Percentiles rank a stretch among this genome's conserved stretches.
Evolutionary conservation across 1,140 invertebrate genomes (phyloP).

Genomic region (Danaus plexippus): DNA sequence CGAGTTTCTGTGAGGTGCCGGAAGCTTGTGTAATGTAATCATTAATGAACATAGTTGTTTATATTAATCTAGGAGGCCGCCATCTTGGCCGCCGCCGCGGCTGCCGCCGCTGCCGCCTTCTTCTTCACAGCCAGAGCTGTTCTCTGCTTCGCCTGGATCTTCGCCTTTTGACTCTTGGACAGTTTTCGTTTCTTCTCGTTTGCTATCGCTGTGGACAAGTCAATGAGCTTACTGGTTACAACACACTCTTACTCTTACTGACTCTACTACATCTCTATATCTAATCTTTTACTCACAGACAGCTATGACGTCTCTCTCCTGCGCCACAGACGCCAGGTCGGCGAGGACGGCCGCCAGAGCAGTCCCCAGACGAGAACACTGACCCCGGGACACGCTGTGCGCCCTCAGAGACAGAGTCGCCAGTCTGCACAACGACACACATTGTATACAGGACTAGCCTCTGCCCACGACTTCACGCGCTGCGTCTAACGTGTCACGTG

Average conservation of each 20-base stretch:
- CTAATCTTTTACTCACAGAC: constrained; percentile 32
- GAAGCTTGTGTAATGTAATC: too few relatives aligned
- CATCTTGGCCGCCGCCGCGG: constrained; percentile 51
- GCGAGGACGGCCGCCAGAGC: constrained; percentile 58
- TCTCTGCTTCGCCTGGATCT: constrained; percentile 59
- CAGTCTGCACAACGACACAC: constrained; percentile 27
- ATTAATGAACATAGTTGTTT: background rate
- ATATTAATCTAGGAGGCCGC: constrained; percentile 18
- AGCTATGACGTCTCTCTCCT: constrained; percentile 32
- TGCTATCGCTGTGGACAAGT: constrained; percentile 27
- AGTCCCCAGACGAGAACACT: constrained; percentile 46
- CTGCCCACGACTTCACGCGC: background rate
- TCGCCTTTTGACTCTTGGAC: constrained; percentile 59
- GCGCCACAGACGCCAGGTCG: constrained; percentile 52
- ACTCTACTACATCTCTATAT: too few relatives aligned
- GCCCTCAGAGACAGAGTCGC: constrained; percentile 53
- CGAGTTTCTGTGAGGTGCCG: too few relatives aligned
- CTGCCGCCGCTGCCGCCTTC: constrained; percentile 57
- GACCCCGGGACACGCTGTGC: constrained; percentile 44
- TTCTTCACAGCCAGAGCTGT: constrained; percentile 64
- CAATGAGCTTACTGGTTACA: too few relatives aligned
- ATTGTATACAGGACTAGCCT: background rate
- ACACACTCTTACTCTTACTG: too few relatives aligned
- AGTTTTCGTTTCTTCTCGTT: constrained; percentile 57
- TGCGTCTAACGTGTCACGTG: too few relatives aligned